A percentile compares a stretch with the other conserved stretches of the same genome.
Conservation (phyloP, 2,888 invertebrate species). For the Meiosimyza decipiens region DNA sequence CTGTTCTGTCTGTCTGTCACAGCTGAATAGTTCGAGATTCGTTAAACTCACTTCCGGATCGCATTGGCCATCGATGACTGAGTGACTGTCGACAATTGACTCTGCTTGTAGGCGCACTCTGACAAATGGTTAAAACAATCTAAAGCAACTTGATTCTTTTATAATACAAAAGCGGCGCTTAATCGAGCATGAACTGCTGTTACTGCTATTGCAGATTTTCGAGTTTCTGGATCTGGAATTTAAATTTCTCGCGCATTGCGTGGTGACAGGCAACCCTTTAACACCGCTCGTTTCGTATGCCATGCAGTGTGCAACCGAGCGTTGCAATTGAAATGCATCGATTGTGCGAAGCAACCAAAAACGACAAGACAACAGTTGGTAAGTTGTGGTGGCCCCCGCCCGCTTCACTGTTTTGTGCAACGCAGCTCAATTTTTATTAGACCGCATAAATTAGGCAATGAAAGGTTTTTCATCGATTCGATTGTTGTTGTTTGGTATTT, state of each 20-base stretch:
- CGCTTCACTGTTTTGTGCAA: no score
- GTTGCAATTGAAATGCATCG: conserved; percentile 1
- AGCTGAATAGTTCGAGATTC: conserved; percentile 9
- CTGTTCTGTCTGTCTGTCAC: neutral
- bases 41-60: conserved; percentile 22
- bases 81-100: neutral
- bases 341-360: neutral
- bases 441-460: conserved; percentile 30
- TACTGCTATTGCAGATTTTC: no score
- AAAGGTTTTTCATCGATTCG: neutral
- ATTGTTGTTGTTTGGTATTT: conserved; percentile 9
- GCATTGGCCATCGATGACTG: neutral
- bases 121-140: no score
- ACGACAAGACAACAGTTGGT: no score
- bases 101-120: neutral
- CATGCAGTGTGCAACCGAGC: conserved; percentile 6
- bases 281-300: neutral
- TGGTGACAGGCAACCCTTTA: conserved; percentile 25
- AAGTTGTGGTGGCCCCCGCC: no score
- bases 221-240: conserved; percentile 13
- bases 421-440: conserved; percentile 21
- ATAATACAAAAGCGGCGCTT: conserved; percentile 15
- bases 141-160: neutral
- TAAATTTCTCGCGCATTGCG: conserved; percentile 26
- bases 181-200: conserved; percentile 25